Evolutionary conservation across 2,797 vertebrate genomes (phyloP).

Genomic region (Cichlasoma orientale): DNA sequence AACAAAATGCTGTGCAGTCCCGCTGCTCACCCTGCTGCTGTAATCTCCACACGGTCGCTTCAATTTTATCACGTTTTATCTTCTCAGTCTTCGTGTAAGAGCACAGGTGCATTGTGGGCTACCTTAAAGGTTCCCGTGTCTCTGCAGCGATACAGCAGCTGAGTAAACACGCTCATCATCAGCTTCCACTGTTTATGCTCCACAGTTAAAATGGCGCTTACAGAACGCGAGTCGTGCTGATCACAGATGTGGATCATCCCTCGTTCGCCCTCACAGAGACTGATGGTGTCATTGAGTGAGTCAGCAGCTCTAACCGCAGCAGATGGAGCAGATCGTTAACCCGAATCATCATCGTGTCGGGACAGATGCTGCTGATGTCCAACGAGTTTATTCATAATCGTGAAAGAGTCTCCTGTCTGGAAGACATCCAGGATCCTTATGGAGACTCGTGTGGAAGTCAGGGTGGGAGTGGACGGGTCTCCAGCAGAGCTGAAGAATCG

Average conservation of each 20-base stretch:
- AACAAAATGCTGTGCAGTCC: no score
- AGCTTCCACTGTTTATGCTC: background rate
- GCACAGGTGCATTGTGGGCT: no score
- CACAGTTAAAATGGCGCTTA: no score
- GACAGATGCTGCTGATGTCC: slow-evolving; percentile 17
- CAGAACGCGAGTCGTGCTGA: background rate
- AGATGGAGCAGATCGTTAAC: slow-evolving; percentile 14
- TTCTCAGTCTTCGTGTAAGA: no score
- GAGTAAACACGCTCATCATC: background rate
- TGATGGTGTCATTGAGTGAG: background rate
- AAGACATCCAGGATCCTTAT: background rate
- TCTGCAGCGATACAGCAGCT: no score
- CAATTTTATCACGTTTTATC: no score
- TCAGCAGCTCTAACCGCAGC: background rate
- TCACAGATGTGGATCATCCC: background rate
- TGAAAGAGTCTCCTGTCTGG: background rate
- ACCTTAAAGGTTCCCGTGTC: no score
- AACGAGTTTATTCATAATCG: background rate
- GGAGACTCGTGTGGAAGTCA: background rate
- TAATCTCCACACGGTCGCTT: no score
- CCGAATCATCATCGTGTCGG: background rate
- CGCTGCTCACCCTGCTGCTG: no score
- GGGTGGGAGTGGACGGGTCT: background rate
- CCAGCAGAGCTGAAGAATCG: no score
- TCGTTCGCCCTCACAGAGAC: background rate